These are phyloP conservation scores for Petrosia ficiformis DNA, from an alignment of 37 sponge, comb jelly and placozoan genomes.

Conservation along the genomic window DNA sequence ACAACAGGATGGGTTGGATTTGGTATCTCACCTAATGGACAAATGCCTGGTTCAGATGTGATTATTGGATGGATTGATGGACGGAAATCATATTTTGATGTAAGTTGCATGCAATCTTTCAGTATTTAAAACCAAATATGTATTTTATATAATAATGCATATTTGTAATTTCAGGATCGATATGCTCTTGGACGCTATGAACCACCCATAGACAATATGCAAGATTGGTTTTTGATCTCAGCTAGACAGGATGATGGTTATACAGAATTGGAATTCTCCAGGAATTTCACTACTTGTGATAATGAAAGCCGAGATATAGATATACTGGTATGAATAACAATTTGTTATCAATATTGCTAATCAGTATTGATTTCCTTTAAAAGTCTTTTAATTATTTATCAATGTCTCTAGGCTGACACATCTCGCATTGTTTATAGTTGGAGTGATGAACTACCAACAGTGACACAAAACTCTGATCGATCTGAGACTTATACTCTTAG, in stretches of 20 bases:
- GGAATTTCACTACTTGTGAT: slow-evolving; percentile 55
- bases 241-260: slow-evolving; percentile 54
- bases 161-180: slow-evolving; percentile 49
- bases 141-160: no score
- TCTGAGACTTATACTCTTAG: not conserved
- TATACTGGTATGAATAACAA: no score
- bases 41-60: slow-evolving; percentile 39
- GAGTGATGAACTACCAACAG: not conserved
- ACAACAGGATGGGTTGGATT: slow-evolving; percentile 43
- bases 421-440: slow-evolving; percentile 32
- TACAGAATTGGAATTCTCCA: slow-evolving; percentile 59
- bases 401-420: slow-evolving; percentile 11
- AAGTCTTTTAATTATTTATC: no score
- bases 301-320: slow-evolving; percentile 7
- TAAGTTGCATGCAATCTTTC: not conserved
- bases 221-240: slow-evolving; percentile 36
- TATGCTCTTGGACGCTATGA: slow-evolving; percentile 18
- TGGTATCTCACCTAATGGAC: slow-evolving; percentile 41
- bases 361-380: no score
- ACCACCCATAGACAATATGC: slow-evolving; percentile 38
- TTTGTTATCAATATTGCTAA: no score
- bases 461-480: not conserved
- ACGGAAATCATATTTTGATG: not conserved
- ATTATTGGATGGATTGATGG: slow-evolving; percentile 46
- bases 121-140: no score